These are phyloP conservation scores for Parotocinclus haroldoi DNA, from an alignment of 2,797 vertebrate genomes.

Conservation along the genomic window DNA sequence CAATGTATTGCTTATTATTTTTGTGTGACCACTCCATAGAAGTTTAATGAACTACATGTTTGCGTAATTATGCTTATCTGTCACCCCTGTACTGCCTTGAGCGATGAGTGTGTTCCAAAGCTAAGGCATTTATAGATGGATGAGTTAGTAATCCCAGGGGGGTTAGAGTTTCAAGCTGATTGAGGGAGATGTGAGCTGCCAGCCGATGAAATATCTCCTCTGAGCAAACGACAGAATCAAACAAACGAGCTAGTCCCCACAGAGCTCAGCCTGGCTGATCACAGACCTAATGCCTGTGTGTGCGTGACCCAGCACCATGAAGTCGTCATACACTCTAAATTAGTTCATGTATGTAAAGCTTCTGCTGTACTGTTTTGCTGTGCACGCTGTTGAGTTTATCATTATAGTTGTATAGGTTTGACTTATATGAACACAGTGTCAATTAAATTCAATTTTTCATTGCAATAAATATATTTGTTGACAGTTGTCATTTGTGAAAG, in stretches of 20 bases:
- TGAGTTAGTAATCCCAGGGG: constrained; percentile 5
- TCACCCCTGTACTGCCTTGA: background rate
- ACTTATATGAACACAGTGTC: no score
- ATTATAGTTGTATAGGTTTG: no score
- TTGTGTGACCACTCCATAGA: no score
- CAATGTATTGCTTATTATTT: no score
- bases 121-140: constrained; percentile 2
- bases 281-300: constrained; percentile 16
- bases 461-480: no score
- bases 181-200: constrained; percentile 23
- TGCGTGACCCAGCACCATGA: background rate
- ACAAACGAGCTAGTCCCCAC: constrained; percentile 13
- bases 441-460: no score
- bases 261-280: constrained; percentile 2
- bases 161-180: constrained; percentile 17
- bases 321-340: background rate
- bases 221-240: constrained; percentile 25
- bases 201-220: constrained; percentile 23
- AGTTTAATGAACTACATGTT: no score
- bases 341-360: no score
- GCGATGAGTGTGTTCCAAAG: constrained; percentile 26
- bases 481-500: no score
- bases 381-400: no score
- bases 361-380: no score
- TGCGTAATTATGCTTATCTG: no score